Conservation (phyloP, 2,113 vertebrate species). For the Ondatra zibethicus region DNA sequence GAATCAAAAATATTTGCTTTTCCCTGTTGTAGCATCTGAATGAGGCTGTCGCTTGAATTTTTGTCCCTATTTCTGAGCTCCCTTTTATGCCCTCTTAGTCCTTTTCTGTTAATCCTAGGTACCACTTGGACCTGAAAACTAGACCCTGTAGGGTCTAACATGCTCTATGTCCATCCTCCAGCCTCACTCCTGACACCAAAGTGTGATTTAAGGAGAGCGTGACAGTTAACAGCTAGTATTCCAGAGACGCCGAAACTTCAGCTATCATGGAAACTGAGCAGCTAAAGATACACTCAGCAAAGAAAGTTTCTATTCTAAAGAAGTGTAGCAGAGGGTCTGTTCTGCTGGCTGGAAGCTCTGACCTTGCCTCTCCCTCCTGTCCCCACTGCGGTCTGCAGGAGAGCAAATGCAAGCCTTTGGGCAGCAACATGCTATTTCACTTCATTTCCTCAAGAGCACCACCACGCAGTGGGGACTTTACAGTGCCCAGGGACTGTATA, state of each 20-base stretch:
- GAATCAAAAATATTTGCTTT: neutral
- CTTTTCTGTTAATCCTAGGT: neutral
- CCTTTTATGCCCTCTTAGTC: neutral
- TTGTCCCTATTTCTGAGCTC: neutral
- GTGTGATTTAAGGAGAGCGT: neutral
- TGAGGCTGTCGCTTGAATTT: neutral
- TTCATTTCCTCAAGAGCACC: neutral
- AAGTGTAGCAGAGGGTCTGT: neutral
- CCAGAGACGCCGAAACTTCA: neutral
- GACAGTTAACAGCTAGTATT: neutral
- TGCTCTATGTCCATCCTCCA: neutral
- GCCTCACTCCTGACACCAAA: neutral
- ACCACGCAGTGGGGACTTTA: neutral
- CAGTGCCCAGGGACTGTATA: neutral
- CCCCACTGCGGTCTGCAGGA: accelerated
- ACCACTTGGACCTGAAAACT: neutral
- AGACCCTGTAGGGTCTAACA: no score
- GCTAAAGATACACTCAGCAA: neutral
- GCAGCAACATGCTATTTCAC: neutral
- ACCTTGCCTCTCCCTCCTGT: neutral
- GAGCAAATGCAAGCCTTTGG: neutral
- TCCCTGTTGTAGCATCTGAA: neutral
- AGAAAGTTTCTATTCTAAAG: neutral
- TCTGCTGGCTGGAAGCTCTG: neutral
- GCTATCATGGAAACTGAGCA: neutral